Conservation (phyloP, 2,797 vertebrate genomes). For the Hoplostethus mediterraneus region DNA sequence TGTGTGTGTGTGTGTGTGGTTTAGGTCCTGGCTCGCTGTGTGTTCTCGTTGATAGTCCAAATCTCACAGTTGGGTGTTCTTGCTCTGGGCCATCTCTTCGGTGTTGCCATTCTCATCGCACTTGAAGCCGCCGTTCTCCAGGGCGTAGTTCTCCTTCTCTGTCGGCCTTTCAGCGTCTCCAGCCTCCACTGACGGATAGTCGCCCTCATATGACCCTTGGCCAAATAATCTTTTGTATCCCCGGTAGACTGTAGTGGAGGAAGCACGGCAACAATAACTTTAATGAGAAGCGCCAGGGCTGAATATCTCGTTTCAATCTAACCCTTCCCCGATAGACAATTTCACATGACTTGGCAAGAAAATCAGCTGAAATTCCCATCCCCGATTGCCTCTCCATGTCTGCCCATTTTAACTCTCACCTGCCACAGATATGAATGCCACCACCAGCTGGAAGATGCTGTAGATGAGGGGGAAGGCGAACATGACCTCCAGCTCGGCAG, state of each 20-base stretch:
- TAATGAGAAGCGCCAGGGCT: no score
- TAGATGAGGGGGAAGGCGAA: constrained; percentile 98
- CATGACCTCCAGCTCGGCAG: constrained; percentile 89
- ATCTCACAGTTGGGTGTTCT: constrained; percentile 71
- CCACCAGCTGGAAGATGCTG: constrained; percentile 92
- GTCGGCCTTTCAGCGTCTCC: neutral
- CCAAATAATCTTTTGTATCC: constrained; percentile 19
- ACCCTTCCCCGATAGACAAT: no score
- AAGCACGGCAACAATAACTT: neutral
- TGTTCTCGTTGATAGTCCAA: neutral
- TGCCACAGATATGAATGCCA: constrained; percentile 80
- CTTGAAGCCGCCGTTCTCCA: constrained; percentile 72
- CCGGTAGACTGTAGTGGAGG: constrained; percentile 70
- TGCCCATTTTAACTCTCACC: constrained; percentile 76
- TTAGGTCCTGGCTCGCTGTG: neutral
- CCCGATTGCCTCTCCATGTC: neutral
- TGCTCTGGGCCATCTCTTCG: constrained; percentile 45
- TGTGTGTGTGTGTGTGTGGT: constrained; percentile 3
- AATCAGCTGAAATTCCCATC: no score
- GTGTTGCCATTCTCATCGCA: constrained; percentile 45
- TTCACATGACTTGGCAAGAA: no score
- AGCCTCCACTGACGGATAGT: constrained; percentile 9
- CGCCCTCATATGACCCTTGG: neutral
- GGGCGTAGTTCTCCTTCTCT: constrained; percentile 39
- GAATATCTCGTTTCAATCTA: no score